These are phyloP conservation scores for Noctua pronuba DNA, from an alignment of 2,888 invertebrate species.

Conservation along the genomic window DNA sequence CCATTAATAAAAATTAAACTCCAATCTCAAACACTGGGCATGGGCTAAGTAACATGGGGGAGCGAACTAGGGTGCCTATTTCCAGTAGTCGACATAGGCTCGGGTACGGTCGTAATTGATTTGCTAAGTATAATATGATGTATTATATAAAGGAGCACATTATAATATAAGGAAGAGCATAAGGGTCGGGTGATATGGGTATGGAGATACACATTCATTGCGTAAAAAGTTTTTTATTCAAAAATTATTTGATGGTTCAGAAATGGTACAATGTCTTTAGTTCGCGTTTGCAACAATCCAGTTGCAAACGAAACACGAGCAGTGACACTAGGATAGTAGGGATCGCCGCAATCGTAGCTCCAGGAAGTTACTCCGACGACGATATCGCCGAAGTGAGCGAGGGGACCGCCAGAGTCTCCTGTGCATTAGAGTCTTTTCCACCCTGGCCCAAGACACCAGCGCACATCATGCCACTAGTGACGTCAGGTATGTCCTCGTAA, in stretches of 20 bases:
- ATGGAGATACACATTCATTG: background rate
- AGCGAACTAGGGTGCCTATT: background rate
- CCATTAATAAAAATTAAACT: background rate
- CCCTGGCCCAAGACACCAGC: conserved; percentile 71
- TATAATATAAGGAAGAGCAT: background rate
- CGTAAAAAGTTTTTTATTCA: background rate
- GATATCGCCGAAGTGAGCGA: conserved; percentile 74
- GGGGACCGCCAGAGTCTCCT: conserved; percentile 89
- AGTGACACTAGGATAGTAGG: conserved; percentile 87
- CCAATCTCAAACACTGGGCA: background rate
- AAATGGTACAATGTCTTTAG: background rate
- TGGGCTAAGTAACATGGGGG: background rate
- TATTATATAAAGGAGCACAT: too few relatives aligned
- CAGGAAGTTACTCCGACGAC: conserved; percentile 87
- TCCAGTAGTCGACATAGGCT: background rate
- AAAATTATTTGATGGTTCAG: background rate
- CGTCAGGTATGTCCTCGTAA: conserved; percentile 58
- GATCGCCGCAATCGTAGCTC: conserved; percentile 85
- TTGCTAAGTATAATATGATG: background rate
- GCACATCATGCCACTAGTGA: conserved; percentile 74
- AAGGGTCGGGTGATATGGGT: background rate
- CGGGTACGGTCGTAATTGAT: background rate
- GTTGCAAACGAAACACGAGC: conserved; percentile 80
- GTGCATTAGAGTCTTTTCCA: conserved; percentile 81
- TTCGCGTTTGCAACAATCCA: conserved; percentile 75